These are phyloP conservation scores for Notamacropus eugenii DNA, from an alignment of 2,797 vertebrate genomes.

Conservation along the genomic window DNA sequence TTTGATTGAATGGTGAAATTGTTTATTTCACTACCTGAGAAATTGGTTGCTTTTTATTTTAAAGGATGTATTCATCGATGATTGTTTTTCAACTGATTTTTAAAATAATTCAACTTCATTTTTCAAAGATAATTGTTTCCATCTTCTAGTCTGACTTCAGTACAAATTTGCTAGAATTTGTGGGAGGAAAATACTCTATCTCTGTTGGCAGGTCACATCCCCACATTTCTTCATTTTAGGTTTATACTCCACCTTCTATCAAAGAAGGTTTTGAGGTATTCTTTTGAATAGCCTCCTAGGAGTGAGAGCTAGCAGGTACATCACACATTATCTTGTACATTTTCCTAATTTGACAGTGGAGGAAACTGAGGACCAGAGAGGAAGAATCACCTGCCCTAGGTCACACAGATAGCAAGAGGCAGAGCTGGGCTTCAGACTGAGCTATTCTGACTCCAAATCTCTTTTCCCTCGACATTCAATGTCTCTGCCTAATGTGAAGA, in stretches of 20 bases:
- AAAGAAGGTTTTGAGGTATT: background rate
- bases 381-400: background rate
- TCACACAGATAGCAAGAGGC: background rate
- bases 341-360: background rate
- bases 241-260: background rate
- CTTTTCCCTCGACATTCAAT: background rate
- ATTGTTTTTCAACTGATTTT: background rate
- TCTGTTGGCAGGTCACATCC: background rate
- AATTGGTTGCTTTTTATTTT: background rate
- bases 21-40: background rate
- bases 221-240: background rate
- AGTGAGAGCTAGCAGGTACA: background rate
- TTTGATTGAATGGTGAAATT: background rate
- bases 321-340: background rate
- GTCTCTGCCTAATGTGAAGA: background rate
- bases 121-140: background rate
- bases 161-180: background rate
- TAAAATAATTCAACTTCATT: background rate
- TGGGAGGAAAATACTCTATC: background rate
- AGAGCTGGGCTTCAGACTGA: background rate
- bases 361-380: background rate
- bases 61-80: background rate
- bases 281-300: background rate
- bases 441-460: background rate
- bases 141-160: background rate